phyloP scores from a whole-genome alignment of 2,113 vertebrate species.

The Loxodonta africana region DNA sequence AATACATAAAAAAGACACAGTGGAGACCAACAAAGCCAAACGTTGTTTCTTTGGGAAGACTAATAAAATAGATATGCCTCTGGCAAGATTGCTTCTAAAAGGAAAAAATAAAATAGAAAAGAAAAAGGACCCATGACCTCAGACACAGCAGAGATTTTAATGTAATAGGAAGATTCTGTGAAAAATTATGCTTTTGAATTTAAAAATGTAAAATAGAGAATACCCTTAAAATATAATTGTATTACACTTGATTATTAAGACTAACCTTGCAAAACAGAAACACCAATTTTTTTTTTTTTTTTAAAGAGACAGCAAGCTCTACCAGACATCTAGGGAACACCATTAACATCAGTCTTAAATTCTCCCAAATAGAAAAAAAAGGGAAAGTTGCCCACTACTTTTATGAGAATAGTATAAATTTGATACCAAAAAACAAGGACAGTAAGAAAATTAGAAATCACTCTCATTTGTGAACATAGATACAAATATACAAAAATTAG shows the following conservation, averaged over 20 bases:
- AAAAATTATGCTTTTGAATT: not conserved
- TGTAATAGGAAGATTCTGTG: not conserved
- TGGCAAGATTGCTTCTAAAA: not conserved
- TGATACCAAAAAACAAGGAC: not conserved
- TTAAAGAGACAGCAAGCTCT: not conserved
- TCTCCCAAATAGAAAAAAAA: not conserved
- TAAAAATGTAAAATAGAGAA: not conserved
- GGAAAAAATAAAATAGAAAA: not conserved
- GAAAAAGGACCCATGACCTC: not conserved
- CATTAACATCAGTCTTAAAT: not conserved
- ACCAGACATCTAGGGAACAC: not conserved
- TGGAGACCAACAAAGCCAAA: not conserved
- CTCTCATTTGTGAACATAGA: conserved; percentile 10
- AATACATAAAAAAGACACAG: not conserved
- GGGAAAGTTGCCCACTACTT: not conserved
- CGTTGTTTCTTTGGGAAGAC: not conserved
- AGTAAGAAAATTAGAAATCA: conserved; percentile 1
- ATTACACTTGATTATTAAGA: not conserved
- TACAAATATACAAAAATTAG: not conserved
- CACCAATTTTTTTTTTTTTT: no score
- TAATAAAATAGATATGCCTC: not conserved
- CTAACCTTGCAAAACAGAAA: not conserved
- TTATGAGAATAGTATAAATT: no score
- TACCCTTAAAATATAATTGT: conserved; percentile 11
- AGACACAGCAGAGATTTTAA: not conserved